A percentile compares a stretch with the other conserved stretches of the same genome.
These are phyloP conservation scores for Pelobates fuscus DNA, from an alignment of 2,113 vertebrate genomes.

Conservation along the genomic window DNA sequence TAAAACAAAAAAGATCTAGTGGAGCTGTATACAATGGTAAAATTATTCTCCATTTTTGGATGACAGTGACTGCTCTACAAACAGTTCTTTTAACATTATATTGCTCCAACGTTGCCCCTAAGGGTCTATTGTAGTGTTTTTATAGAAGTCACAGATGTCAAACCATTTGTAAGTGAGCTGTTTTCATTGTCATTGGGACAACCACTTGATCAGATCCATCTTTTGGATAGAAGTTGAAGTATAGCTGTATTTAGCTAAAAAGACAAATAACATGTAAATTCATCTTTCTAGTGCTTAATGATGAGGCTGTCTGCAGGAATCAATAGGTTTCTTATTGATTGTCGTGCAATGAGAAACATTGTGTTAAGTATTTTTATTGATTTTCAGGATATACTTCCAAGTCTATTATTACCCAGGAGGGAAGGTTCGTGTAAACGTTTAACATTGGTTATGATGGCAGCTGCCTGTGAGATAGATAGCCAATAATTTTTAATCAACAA, in stretches of 20 bases:
- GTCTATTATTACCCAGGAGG: conserved; percentile 48
- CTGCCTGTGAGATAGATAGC: conserved; percentile 43
- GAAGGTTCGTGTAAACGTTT: conserved; percentile 48
- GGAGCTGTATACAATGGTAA: too few relatives aligned
- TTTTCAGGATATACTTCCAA: conserved; percentile 39
- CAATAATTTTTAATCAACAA: conserved; percentile 51
- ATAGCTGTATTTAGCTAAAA: neutral
- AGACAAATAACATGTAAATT: conserved; percentile 19
- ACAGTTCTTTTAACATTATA: too few relatives aligned
- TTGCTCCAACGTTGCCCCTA: too few relatives aligned
- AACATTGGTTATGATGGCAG: conserved; percentile 48
- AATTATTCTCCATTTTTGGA: too few relatives aligned
- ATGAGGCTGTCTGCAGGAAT: conserved; percentile 24
- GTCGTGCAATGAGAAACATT: conserved; percentile 41
- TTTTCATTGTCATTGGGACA: too few relatives aligned
- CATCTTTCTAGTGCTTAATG: conserved; percentile 18
- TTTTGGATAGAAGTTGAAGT: neutral
- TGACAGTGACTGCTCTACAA: too few relatives aligned
- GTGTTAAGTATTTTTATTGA: conserved; percentile 41
- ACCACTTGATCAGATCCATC: neutral
- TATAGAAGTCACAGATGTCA: too few relatives aligned
- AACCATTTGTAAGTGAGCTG: too few relatives aligned
- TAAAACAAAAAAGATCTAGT: too few relatives aligned
- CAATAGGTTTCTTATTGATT: conserved; percentile 37
- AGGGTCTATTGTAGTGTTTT: too few relatives aligned